phyloP scores from a whole-genome alignment of 2,797 vertebrate genomes.

The Sebastiscus albofasciatus region DNA sequence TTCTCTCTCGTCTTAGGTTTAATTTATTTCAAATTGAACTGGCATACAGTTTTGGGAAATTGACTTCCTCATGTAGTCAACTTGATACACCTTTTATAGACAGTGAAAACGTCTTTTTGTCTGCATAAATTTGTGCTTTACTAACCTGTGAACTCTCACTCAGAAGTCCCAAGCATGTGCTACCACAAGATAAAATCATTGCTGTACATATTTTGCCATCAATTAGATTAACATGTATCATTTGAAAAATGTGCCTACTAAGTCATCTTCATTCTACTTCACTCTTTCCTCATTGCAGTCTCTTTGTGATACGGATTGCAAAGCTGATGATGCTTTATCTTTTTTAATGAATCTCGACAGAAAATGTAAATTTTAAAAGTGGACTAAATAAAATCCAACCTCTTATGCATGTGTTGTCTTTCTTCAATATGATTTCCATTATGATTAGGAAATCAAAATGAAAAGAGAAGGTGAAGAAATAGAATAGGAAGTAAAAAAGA shows the following conservation, averaged over 20 bases:
- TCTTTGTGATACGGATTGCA: slow-evolving; percentile 72
- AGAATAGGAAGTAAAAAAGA: not conserved
- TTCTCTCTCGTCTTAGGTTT: slow-evolving; percentile 73
- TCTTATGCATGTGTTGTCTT: slow-evolving; percentile 45
- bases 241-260: slow-evolving; percentile 79
- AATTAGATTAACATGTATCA: slow-evolving; percentile 75
- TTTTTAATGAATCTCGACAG: slow-evolving; percentile 84
- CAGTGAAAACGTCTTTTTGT: slow-evolving; percentile 46
- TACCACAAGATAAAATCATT: slow-evolving; percentile 65
- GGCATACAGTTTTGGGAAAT: slow-evolving; percentile 70
- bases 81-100: slow-evolving; percentile 66
- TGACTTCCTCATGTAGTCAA: slow-evolving; percentile 65
- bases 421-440: not conserved
- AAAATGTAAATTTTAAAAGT: slow-evolving; percentile 85
- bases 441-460: not conserved
- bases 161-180: slow-evolving; percentile 74
- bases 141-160: slow-evolving; percentile 66
- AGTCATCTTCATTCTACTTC: slow-evolving; percentile 73
- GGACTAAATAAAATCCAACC: slow-evolving; percentile 84
- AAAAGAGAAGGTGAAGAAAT: not conserved
- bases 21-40: slow-evolving; percentile 83
- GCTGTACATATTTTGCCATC: slow-evolving; percentile 84
- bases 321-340: slow-evolving; percentile 80
- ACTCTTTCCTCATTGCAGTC: slow-evolving; percentile 69
- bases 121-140: slow-evolving; percentile 57